Evolutionary conservation across 2,113 vertebrate genomes (phyloP), one percentile per base, ranked within the genome.

Genomic region (Beaufortia kweichowensis): DNA sequence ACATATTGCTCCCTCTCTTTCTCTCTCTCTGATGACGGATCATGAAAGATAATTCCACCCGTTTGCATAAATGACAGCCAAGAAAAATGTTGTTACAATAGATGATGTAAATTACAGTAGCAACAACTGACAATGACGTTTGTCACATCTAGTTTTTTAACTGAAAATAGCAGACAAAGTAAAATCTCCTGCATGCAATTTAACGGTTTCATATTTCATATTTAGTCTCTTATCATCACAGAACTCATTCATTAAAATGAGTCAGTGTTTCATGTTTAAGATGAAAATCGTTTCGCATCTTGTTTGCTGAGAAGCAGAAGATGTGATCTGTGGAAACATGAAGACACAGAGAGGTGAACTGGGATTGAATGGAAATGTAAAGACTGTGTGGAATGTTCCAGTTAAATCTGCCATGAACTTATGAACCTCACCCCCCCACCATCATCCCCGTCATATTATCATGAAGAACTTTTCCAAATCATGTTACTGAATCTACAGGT

Each of bases 351-450:
- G 26, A 24, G 46, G 43, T 6, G 19, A 4, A 35, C 43, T 75
- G 29, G 48, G 19, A 53, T 71, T 76, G 70, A 83, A 84, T 82
- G 64, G 64, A 85, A 87, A 88, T 84, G 83, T 84, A 82, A 91
- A 85, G 84, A 88, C 46, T 86, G 85, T 63, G 19, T 70, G 85
- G 88, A 90, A 89, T 88, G 85, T 83, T 87, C 69, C 33, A 6
- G 67, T 28, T 6, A 91, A 89, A 90, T 89, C 86, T 84, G 56
- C 48, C 76, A 81, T 93, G 92, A 94, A 94, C 93, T 93, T 87
- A 85, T 85, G 86, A 91, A 93, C 89, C 84, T 84, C 59, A 84
- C 81, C 85, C 90, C 84, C 88, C 88, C 85, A 87, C 85, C 50
- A 2, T 84, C 87, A 80, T 29, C 76, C 72, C 71, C 85, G 85